Conservation (phyloP, 2,888 invertebrate genomes). For the Alloplasta piceator region DNA sequence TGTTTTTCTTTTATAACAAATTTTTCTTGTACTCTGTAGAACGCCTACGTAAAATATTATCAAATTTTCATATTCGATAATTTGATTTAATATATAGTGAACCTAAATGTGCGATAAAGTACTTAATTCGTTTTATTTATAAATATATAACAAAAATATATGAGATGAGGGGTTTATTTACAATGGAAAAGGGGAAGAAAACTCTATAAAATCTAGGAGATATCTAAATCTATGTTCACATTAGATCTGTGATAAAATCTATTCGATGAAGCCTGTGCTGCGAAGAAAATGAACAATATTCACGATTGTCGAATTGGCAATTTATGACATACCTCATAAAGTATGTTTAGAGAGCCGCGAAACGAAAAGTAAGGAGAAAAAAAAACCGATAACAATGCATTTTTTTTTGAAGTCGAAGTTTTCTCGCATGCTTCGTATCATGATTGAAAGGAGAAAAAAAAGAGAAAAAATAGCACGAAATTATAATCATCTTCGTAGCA, state of each 20-base stretch:
- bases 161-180: conserved; percentile 78
- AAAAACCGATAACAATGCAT: background rate
- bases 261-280: conserved; percentile 52
- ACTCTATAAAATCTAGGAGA: conserved; percentile 71
- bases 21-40: conserved; percentile 69
- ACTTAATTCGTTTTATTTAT: conserved; percentile 74
- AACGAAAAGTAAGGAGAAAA: no score
- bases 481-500: conserved; percentile 27
- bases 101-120: conserved; percentile 72
- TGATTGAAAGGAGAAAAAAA: conserved; percentile 28
- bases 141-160: conserved; percentile 81
- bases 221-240: conserved; percentile 72
- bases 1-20: conserved; percentile 55
- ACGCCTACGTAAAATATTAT: conserved; percentile 57
- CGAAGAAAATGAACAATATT: conserved; percentile 38
- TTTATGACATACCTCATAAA: conserved; percentile 1
- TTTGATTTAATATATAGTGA: conserved; percentile 51
- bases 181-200: conserved; percentile 70
- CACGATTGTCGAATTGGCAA: conserved; percentile 35
- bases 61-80: conserved; percentile 48
- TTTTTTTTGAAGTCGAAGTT: background rate
- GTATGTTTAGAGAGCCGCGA: no score
- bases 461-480: conserved; percentile 12
- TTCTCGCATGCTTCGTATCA: conserved; percentile 1
- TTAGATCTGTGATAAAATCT: conserved; percentile 51